phyloP scores from a whole-genome alignment of 2,888 invertebrate genomes.

The Lasius platythorax region DNA sequence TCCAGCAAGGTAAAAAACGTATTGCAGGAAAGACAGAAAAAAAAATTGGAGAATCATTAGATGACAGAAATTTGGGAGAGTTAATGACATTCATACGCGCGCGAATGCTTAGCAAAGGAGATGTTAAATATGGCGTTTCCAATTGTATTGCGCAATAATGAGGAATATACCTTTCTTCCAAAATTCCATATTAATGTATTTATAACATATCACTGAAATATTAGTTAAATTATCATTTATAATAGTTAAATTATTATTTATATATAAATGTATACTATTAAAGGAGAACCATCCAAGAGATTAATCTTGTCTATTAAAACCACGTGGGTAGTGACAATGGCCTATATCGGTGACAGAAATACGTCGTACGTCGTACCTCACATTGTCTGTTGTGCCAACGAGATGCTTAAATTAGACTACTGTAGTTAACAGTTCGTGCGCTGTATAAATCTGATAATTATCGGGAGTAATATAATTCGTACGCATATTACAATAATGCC shows the following conservation, averaged over 20 bases:
- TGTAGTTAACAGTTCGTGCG: slow-evolving; percentile 9
- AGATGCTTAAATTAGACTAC: slow-evolving; percentile 28
- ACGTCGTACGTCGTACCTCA: slow-evolving; percentile 57
- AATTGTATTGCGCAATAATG: slow-evolving; percentile 20
- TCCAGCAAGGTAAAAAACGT: slow-evolving; percentile 73
- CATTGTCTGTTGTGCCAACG: not conserved
- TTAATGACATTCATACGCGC: not conserved
- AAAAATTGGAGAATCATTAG: not conserved
- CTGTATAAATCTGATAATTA: slow-evolving; percentile 30
- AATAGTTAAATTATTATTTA: not conserved
- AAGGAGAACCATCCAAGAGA: not conserved
- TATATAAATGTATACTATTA: not conserved
- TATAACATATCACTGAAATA: not conserved
- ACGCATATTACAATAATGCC: not conserved
- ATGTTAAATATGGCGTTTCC: slow-evolving; percentile 35
- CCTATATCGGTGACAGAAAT: slow-evolving; percentile 70
- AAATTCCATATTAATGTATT: not conserved
- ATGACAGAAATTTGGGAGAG: not conserved
- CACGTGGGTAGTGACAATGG: slow-evolving; percentile 70
- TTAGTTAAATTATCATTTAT: not conserved
- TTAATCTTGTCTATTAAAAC: slow-evolving; percentile 20
- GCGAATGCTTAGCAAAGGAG: not conserved
- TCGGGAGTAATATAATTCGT: slow-evolving; percentile 8
- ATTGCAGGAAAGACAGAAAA: not conserved
- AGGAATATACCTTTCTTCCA: not conserved